phyloP scores from a whole-genome alignment of 2,797 vertebrate species.

The Enteromius trimaculatus region DNA sequence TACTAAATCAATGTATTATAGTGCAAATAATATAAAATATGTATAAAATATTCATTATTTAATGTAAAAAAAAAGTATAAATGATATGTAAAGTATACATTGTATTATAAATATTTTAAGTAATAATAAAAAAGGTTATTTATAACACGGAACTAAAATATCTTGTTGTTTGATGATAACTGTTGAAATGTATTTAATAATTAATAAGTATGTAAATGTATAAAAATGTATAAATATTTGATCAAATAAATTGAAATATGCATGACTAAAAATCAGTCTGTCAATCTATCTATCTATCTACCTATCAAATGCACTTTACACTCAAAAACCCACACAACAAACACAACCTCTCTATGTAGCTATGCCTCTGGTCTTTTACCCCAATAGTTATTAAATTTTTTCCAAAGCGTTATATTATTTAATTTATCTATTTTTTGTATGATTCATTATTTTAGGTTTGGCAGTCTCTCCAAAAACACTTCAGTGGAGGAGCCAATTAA shows the following conservation, averaged over 20 bases:
- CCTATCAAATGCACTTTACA: background rate
- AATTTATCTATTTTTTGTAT: conserved; percentile 67
- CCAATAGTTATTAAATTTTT: background rate
- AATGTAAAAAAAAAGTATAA: background rate
- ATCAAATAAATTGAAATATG: too few relatives aligned
- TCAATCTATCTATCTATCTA: too few relatives aligned
- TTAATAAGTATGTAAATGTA: background rate
- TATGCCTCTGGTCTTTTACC: background rate
- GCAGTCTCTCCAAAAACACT: conserved; percentile 69
- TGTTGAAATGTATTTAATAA: background rate
- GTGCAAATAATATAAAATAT: background rate
- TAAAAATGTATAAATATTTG: too few relatives aligned
- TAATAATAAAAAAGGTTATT: background rate
- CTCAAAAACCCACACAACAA: background rate
- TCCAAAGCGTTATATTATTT: conserved; percentile 34
- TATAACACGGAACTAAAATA: background rate
- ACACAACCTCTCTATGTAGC: background rate
- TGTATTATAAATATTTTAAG: background rate
- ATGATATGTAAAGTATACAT: too few relatives aligned
- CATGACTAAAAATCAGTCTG: too few relatives aligned
- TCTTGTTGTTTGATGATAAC: background rate
- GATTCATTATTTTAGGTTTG: conserved; percentile 72
- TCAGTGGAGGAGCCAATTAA: conserved; percentile 66
- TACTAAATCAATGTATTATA: background rate
- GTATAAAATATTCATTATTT: background rate